These are phyloP conservation scores for Spatula versicolor DNA, from an alignment of 2,797 vertebrate species.

Conservation along the genomic window DNA sequence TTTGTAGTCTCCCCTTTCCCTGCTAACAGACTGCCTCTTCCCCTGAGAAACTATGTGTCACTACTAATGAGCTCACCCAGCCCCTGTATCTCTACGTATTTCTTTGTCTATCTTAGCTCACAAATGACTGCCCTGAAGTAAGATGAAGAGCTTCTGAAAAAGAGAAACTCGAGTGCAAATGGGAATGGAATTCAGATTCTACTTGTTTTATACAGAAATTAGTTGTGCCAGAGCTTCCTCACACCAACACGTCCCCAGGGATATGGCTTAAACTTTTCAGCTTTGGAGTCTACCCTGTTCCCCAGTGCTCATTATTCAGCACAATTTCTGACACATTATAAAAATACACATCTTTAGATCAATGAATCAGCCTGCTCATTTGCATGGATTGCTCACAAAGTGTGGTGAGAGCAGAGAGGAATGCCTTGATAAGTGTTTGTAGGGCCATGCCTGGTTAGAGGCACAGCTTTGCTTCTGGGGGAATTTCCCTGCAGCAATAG, in stretches of 20 bases:
- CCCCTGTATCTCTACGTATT: neutral
- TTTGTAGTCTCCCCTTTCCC: neutral
- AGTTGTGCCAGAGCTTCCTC: neutral
- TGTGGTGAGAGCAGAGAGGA: neutral
- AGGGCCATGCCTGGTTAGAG: neutral
- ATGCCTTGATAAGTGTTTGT: neutral
- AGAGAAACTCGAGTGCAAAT: neutral
- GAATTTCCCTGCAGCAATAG: neutral
- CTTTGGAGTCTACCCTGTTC: neutral
- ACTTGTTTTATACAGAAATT: fast-evolving
- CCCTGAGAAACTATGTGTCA: neutral
- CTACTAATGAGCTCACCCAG: neutral
- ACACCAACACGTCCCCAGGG: neutral
- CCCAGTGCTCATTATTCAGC: neutral
- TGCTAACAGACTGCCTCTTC: neutral
- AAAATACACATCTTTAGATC: neutral
- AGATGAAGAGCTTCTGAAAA: neutral
- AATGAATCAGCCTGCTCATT: neutral
- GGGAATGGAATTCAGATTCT: neutral
- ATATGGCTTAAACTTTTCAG: neutral
- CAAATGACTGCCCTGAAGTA: neutral
- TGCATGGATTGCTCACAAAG: neutral
- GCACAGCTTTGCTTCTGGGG: neutral
- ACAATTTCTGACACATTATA: neutral
- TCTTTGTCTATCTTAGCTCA: neutral